phyloP scores from a whole-genome alignment of 2,113 vertebrate species.

The Ammodytes dubius region DNA sequence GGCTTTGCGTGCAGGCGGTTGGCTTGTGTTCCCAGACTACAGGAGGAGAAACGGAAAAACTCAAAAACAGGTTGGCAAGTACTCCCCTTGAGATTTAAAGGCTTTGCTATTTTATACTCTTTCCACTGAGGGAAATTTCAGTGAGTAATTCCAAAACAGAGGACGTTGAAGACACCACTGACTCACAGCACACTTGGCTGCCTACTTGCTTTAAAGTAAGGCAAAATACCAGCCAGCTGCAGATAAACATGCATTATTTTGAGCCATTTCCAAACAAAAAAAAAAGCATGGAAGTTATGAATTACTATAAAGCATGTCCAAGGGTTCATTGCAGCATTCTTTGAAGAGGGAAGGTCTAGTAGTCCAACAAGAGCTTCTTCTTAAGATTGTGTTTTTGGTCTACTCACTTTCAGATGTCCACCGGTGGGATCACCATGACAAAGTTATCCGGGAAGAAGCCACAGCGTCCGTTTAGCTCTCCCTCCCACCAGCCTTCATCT shows the following conservation, averaged over 20 bases:
- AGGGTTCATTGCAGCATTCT: conserved; percentile 26
- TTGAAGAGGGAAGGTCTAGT: conserved; percentile 9
- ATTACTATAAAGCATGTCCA: conserved; percentile 35
- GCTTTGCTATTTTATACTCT: conserved; percentile 32
- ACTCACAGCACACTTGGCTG: conserved; percentile 60
- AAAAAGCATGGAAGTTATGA: neutral
- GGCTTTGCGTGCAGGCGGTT: conserved; percentile 68
- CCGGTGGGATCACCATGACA: conserved; percentile 86
- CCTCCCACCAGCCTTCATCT: conserved; percentile 93
- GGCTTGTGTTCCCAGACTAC: conserved; percentile 67
- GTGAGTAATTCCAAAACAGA: conserved; percentile 65
- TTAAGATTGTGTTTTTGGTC: conserved; percentile 11
- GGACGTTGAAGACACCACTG: conserved; percentile 43
- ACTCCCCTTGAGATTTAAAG: conserved; percentile 22
- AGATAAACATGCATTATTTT: neutral
- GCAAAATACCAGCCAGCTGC: conserved; percentile 7
- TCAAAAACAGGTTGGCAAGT: conserved; percentile 39
- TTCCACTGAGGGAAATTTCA: conserved; percentile 71
- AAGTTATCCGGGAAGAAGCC: conserved; percentile 93
- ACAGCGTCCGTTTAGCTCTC: conserved; percentile 85
- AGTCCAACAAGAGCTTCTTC: neutral
- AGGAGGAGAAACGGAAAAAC: conserved; percentile 41
- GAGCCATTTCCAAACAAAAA: conserved; percentile 5
- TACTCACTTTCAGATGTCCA: conserved; percentile 82
- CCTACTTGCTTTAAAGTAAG: conserved; percentile 22